Percentiles rank a stretch among this genome's conserved stretches.
Evolutionary conservation across 2,888 invertebrate species (phyloP).

Genomic region (Mesorhabditis belari): DNA sequence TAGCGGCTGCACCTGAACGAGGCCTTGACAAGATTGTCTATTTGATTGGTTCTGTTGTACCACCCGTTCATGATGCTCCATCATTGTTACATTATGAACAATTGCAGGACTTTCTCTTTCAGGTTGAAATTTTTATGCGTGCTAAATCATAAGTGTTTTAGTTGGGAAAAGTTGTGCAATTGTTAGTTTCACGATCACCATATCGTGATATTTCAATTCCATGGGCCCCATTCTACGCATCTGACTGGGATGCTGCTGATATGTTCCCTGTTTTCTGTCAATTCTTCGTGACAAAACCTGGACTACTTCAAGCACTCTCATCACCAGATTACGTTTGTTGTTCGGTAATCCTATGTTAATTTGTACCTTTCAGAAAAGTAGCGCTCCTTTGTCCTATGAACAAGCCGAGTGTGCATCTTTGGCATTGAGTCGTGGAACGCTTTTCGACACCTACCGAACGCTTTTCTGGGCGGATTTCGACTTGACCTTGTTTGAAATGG

Average conservation of each 20-base stretch:
- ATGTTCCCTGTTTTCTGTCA: slow-evolving; percentile 73
- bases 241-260: slow-evolving; percentile 88
- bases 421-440: slow-evolving; percentile 35
- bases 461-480: slow-evolving; percentile 52
- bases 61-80: slow-evolving; percentile 26
- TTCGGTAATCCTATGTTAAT: background rate
- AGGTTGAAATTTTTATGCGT: slow-evolving; percentile 23
- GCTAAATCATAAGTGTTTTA: slow-evolving; percentile 51
- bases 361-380: slow-evolving; percentile 33
- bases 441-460: slow-evolving; percentile 50
- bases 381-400: slow-evolving; percentile 29
- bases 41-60: slow-evolving; percentile 41
- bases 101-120: slow-evolving; percentile 39
- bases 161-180: slow-evolving; percentile 80
- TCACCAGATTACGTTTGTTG: slow-evolving; percentile 35
- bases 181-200: slow-evolving; percentile 73
- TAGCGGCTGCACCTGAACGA: slow-evolving; percentile 36
- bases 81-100: slow-evolving; percentile 46
- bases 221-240: slow-evolving; percentile 40
- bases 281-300: slow-evolving; percentile 48
- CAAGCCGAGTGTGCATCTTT: slow-evolving; percentile 32
- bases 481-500: slow-evolving; percentile 47
- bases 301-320: slow-evolving; percentile 37
- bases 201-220: slow-evolving; percentile 61
- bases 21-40: slow-evolving; percentile 49